phyloP scores from a whole-genome alignment of 2,888 invertebrate species.

The Lepas anatifera region DNA sequence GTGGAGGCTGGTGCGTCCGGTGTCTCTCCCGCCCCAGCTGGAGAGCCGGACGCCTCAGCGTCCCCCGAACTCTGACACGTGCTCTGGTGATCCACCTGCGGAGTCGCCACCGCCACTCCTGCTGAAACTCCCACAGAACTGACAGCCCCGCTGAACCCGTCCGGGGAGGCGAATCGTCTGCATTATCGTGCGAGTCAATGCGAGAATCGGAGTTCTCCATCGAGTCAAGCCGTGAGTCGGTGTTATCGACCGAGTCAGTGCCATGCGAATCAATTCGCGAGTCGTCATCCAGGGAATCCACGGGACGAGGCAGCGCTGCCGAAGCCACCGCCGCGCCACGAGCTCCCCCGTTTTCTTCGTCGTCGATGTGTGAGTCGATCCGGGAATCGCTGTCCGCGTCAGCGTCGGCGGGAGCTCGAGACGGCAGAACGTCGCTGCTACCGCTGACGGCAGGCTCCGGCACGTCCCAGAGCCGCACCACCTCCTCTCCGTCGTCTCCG shows the following conservation, averaged over 20 bases:
- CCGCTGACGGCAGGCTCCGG: constrained; percentile 6
- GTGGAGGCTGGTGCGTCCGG: background rate
- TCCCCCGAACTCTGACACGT: background rate
- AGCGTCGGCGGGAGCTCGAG: background rate
- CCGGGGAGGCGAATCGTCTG: background rate
- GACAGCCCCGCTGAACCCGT: background rate
- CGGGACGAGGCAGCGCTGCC: background rate
- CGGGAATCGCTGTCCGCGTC: background rate
- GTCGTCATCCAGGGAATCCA: background rate
- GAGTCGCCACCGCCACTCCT: background rate
- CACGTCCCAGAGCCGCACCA: no score
- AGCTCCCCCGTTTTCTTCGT: background rate
- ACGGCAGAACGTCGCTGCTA: constrained; percentile 7
- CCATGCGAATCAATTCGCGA: constrained; percentile 10
- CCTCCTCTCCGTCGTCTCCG: background rate
- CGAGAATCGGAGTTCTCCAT: background rate
- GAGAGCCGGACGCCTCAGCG: background rate
- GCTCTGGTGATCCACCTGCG: background rate
- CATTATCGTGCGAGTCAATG: constrained; percentile 7
- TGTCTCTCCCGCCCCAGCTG: background rate
- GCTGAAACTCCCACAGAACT: no score
- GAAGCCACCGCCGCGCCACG: background rate
- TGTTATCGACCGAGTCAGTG: background rate
- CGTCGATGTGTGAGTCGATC: constrained; percentile 5
- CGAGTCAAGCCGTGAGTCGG: background rate